Conservation (phyloP, 2,113 vertebrate species). For the Spheniscus mendiculus region DNA sequence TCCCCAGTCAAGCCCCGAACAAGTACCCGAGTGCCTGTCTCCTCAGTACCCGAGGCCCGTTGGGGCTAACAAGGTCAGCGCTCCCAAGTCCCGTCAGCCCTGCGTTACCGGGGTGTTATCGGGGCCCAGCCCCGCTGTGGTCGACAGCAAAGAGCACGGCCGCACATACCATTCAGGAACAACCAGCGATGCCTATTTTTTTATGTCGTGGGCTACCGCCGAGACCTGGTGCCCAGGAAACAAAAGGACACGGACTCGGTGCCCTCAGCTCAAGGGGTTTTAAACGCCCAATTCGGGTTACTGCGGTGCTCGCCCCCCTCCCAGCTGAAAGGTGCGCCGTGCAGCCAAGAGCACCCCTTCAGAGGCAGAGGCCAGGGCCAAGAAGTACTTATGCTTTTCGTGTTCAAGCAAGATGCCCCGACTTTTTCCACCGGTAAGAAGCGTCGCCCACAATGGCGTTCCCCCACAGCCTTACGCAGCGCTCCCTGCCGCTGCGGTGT, state of each 20-base stretch:
- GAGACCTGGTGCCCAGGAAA: neutral
- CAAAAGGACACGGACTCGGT: neutral
- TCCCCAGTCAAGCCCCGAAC: too few species aligned
- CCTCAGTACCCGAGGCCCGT: accelerated
- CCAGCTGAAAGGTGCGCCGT: accelerated
- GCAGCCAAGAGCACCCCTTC: too few species aligned
- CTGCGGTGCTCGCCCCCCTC: accelerated
- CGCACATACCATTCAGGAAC: neutral
- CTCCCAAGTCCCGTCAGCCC: too few species aligned
- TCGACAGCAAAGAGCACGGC: accelerated
- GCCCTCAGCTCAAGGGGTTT: neutral
- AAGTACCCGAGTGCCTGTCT: accelerated
- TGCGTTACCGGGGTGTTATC: neutral
- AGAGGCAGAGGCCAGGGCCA: neutral
- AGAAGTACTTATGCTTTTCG: accelerated
- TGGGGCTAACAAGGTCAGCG: accelerated
- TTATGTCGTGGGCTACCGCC: neutral
- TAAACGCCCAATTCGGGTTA: neutral
- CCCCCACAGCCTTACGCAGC: accelerated
- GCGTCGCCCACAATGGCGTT: too few species aligned
- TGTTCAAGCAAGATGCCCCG: too few species aligned
- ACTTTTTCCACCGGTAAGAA: neutral
- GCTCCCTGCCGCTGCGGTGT: neutral
- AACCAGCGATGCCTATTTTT: accelerated
- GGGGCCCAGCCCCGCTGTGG: neutral